A percentile compares a stretch with the other conserved stretches of the same genome.
Conservation (phyloP, 2,113 vertebrate genomes). For the Fukomys damarensis region DNA sequence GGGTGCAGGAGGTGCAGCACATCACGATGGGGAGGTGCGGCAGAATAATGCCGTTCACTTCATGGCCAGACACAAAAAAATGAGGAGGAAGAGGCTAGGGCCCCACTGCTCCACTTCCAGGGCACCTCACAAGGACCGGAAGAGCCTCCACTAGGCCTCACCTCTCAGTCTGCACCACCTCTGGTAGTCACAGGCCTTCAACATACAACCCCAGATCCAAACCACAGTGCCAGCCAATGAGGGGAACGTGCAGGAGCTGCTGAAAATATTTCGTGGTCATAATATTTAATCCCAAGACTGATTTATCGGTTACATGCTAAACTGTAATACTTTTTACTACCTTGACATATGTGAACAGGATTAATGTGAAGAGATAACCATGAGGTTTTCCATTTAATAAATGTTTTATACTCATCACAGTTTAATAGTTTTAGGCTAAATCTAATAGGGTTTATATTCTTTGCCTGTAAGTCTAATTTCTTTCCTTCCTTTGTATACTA, state of each 20-base stretch:
- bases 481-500: background rate
- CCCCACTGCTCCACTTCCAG: background rate
- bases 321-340: background rate
- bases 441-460: constrained; percentile 13
- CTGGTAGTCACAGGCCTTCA: background rate
- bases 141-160: too few relatives aligned
- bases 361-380: background rate
- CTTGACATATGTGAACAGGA: background rate
- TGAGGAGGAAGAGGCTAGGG: background rate
- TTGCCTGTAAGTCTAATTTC: background rate
- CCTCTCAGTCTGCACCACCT: background rate
- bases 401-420: background rate
- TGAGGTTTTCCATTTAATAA: background rate
- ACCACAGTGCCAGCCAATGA: background rate
- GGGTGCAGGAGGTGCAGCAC: background rate
- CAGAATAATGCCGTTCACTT: background rate
- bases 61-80: background rate
- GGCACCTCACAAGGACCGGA: background rate
- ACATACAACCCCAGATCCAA: background rate
- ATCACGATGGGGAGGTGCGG: background rate
- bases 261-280: background rate
- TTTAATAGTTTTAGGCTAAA: constrained; percentile 1
- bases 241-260: background rate
- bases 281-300: background rate
- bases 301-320: background rate